Evolutionary conservation across 2,888 invertebrate genomes (phyloP).

Genomic region (Caenorhabditis drosophilae): DNA sequence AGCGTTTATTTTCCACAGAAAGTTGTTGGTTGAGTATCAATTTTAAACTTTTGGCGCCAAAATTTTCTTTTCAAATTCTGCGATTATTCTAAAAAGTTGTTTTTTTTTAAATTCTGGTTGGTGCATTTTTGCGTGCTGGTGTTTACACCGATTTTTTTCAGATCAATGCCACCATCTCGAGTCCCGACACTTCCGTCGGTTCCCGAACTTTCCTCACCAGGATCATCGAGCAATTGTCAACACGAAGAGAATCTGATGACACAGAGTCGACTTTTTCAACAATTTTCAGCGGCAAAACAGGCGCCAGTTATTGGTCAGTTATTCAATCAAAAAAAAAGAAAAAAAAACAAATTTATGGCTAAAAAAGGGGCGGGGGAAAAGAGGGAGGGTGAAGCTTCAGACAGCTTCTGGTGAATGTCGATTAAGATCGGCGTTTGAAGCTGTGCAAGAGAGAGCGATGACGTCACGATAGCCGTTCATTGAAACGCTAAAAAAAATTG

Average conservation of each 20-base stretch:
- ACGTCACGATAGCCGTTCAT: slow-evolving; percentile 58
- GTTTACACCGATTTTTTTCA: no score
- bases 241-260: slow-evolving; percentile 56
- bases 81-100: no score
- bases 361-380: background rate
- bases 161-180: slow-evolving; percentile 46
- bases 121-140: no score
- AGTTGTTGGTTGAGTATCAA: no score
- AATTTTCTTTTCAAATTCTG: no score
- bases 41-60: no score
- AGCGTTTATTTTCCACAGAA: no score
- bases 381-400: no score
- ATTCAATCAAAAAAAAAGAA: background rate
- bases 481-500: slow-evolving; percentile 45
- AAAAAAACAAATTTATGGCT: slow-evolving; percentile 1
- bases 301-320: slow-evolving; percentile 9
- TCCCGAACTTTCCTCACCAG: slow-evolving; percentile 60
- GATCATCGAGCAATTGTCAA: slow-evolving; percentile 2
- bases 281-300: slow-evolving; percentile 49
- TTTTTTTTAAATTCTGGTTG: no score
- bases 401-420: slow-evolving; percentile 46
- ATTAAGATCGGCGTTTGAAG: slow-evolving; percentile 42
- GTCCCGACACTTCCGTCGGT: slow-evolving; percentile 52
- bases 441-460: slow-evolving; percentile 53
- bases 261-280: slow-evolving; percentile 60